Conservation (phyloP, 2,888 invertebrate genomes). For the Cataglyphis livida region DNA sequence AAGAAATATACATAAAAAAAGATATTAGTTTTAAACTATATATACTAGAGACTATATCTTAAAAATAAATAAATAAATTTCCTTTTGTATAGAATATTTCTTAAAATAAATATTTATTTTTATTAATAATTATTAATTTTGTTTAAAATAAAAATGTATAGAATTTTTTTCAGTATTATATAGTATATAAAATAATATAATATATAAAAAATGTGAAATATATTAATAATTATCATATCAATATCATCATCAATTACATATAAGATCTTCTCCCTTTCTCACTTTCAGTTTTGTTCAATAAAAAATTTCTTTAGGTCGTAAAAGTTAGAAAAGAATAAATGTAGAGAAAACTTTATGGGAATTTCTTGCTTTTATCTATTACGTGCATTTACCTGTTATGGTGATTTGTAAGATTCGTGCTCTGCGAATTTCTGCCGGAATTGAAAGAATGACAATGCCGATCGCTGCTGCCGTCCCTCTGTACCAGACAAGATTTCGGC, state of each 20-base stretch:
- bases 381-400: constrained; percentile 83
- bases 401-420: constrained; percentile 78
- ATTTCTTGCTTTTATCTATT: constrained; percentile 20
- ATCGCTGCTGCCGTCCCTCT: constrained; percentile 87
- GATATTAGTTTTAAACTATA: not conserved
- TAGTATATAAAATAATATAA: not conserved
- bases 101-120: not conserved
- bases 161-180: not conserved
- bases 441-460: constrained; percentile 86
- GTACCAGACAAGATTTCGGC: constrained; percentile 89
- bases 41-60: not conserved
- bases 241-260: not conserved
- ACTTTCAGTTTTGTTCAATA: constrained; percentile 4
- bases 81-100: not conserved
- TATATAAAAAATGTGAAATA: not conserved
- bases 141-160: not conserved
- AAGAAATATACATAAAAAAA: not conserved
- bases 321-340: constrained; percentile 35
- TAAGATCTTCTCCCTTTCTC: not conserved
- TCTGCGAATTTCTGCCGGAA: constrained; percentile 85
- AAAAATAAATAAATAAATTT: not conserved
- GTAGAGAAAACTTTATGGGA: not conserved
- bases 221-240: not conserved
- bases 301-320: not conserved
- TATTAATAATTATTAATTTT: not conserved